Conservation (phyloP, 2,113 vertebrate genomes). For the Poeciliopsis prolifica region DNA sequence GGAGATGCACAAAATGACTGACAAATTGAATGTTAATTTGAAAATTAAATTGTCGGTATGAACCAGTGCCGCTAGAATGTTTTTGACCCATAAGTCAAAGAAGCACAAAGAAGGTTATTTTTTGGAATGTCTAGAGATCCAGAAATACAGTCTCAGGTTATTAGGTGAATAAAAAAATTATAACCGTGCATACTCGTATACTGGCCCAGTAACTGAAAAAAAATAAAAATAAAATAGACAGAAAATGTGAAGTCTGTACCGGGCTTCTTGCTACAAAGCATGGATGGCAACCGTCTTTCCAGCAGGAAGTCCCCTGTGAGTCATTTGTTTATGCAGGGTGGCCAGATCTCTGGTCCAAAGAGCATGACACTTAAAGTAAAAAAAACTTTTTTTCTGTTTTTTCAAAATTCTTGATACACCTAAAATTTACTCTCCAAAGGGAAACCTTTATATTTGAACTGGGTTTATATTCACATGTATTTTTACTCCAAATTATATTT, state of each 20-base stretch:
- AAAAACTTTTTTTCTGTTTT: neutral
- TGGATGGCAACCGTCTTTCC: neutral
- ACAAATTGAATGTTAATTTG: neutral
- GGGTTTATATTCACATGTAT: neutral
- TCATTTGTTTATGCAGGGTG: neutral
- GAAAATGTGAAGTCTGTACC: neutral
- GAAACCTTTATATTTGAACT: too few relatives aligned
- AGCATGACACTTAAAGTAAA: neutral
- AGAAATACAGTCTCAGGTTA: neutral
- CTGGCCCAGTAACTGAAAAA: neutral
- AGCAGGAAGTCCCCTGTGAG: neutral
- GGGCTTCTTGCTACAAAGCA: neutral
- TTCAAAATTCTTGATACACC: neutral
- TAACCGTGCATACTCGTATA: neutral
- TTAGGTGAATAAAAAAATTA: neutral
- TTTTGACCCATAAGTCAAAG: neutral
- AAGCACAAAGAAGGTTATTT: neutral
- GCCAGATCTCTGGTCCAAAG: neutral
- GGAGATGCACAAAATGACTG: neutral
- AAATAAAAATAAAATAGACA: too few relatives aligned
- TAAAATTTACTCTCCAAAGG: neutral
- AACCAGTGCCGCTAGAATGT: neutral
- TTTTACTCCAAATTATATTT: neutral
- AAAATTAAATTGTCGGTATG: neutral
- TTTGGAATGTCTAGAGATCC: neutral